Base-by-base conservation (phyloP, 2,797 vertebrate species). In the Pipistrellus pygmaeus region DNA sequence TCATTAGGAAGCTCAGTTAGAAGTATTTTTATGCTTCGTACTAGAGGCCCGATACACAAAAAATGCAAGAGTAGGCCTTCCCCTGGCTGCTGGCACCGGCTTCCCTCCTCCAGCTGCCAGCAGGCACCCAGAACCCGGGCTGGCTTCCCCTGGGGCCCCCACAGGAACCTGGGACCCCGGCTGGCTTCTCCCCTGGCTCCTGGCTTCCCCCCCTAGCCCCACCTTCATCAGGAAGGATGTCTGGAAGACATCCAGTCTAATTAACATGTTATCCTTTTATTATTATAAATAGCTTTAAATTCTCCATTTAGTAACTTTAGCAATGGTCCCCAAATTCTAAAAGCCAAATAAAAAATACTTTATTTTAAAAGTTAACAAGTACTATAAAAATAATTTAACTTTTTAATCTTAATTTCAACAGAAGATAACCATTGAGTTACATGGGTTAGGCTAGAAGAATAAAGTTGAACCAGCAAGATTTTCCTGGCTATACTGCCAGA, bases 301-400 rank as follows among this genome's bases (percentile, higher is more conserved):
- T 90, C 23, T 91, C 48, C 48, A 77, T 64, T 83, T 88, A 93
- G 62, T 68, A 90, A 88, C 88, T 38, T 76, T 73, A 88, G 41
- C 87, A 38, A 87, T 12, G 60, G 60, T 73, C 69, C 55, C 57
- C 55, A 48, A 86, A 68, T 83, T 69, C 53, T 78, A 84, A 77
- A 83, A 46, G 38, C 10, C 12, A 69, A 75, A 72, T 41, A 32
- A 68, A 60, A 60, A 91, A 76, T 35, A 35, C 8, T 68, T 66
- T 66, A 32, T 17, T 66, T 66, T 66, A 46, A 60, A 90, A 94
- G 30, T 94, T 81, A 87, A 72, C 44, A 27, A 85, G 51, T 20
- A 82, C 13, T 51, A 73, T 12, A 78, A 95, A 96, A 93, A 83
- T 60, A 88, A 85, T 53, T 73, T 72, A 64, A 76, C 85, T 4